Evolutionary conservation across 2,113 vertebrate genomes (phyloP), one percentile per base, ranked within the genome.

Genomic region (Urocitellus parryii): DNA sequence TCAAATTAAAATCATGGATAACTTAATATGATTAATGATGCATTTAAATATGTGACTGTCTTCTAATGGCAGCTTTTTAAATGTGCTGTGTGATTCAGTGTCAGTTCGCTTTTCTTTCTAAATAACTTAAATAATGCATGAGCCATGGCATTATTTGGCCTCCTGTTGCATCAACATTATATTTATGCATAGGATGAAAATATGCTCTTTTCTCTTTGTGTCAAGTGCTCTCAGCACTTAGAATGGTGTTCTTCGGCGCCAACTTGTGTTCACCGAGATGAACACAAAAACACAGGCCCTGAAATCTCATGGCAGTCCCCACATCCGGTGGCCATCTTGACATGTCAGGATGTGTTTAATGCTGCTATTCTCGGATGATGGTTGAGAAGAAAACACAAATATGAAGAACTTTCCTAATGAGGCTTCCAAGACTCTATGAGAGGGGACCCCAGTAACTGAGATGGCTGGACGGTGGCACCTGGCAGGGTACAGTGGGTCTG

Each of bases 141-240:
- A 48, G 32, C 56, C 65, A 5, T 82, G 85, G 45, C 45, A 61
- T 88, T 92, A 94, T 86, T 93, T 94, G 79, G 78, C 14, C 74
- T 94, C 14, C 13, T 18, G 48, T 85, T 94, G 65, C 37, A 88
- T 78, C 92, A 93, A 93, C 86, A 76, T 82, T 86, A 18, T 72
- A 93, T 83, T 96, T 91, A 89, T 87, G 58, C 63, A 91, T 56
- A 91, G 12, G 45, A 82, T 82, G 88, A 85, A 92, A 92, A 90
- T 73, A 58, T 85, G 73, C 84, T 94, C 68, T 90, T 94, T 96
- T 87, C 51, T 88, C 53, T 84, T 68, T 90, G 78, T 56, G 20
- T 58, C 18, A 58, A 58, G 56, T 58, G 63, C 42, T 91, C 78
- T 82, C 22, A 85, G 32, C 77, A 94, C 34, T 85, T 90, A 90